Conservation (phyloP, 2,888 invertebrate species). For the Apodemia zela region DNA sequence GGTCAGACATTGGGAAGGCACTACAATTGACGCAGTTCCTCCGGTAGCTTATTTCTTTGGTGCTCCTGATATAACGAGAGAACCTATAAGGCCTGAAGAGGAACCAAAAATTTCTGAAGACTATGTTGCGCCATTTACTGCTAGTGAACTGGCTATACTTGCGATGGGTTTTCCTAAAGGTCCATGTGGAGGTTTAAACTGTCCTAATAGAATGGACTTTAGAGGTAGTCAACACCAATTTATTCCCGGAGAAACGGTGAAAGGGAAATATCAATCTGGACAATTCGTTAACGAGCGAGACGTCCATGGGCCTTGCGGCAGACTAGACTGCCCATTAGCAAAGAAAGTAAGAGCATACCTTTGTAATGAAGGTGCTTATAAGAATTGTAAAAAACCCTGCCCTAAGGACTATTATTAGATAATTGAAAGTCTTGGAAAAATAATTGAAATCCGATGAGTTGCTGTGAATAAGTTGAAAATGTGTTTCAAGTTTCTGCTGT, state of each 20-base stretch:
- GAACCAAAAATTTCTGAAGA: conserved; percentile 56
- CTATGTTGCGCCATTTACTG: conserved; percentile 62
- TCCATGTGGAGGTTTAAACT: conserved; percentile 71
- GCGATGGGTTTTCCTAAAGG: conserved; percentile 75
- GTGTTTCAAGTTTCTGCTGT: background rate
- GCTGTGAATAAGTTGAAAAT: background rate
- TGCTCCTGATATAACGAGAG: conserved; percentile 63
- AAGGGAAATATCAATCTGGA: conserved; percentile 67
- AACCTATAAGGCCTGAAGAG: conserved; percentile 54
- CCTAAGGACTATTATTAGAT: conserved; percentile 59
- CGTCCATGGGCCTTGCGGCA: conserved; percentile 70
- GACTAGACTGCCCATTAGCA: conserved; percentile 69
- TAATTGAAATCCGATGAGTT: background rate
- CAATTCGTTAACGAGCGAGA: conserved; percentile 70
- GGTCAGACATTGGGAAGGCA: conserved; percentile 71
- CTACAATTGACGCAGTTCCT: conserved; percentile 58
- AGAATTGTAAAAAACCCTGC: conserved; percentile 68
- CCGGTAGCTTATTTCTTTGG: conserved; percentile 69
- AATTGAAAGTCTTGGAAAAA: background rate
- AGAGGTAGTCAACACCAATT: conserved; percentile 71
- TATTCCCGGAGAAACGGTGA: conserved; percentile 58
- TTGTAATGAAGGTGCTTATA: conserved; percentile 63
- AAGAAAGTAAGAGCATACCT: conserved; percentile 61
- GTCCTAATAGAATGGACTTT: conserved; percentile 66
- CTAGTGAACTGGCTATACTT: conserved; percentile 62